These are phyloP conservation scores for Arnoldichthys spilopterus DNA, from an alignment of 2,797 vertebrate genomes.

Conservation along the genomic window DNA sequence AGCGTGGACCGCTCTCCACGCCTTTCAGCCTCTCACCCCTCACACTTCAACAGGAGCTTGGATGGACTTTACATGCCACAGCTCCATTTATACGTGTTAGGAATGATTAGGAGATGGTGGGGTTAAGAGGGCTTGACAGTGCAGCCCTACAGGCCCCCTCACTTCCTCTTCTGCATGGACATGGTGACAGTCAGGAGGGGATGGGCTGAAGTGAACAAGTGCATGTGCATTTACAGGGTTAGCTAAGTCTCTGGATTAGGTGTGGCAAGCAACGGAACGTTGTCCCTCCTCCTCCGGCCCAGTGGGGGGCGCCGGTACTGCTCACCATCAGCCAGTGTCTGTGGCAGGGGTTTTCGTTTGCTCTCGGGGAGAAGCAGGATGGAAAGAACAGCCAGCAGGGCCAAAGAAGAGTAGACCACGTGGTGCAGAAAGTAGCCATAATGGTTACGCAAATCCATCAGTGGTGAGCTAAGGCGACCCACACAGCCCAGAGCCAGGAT, in stretches of 20 bases:
- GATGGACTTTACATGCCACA: slow-evolving; percentile 44
- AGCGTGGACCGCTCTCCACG: slow-evolving; percentile 7
- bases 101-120: slow-evolving; percentile 58
- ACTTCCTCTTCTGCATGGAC: slow-evolving; percentile 22
- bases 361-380: slow-evolving; percentile 90
- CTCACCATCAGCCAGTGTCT: slow-evolving; percentile 86
- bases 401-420: slow-evolving; percentile 85
- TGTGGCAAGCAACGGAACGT: slow-evolving; percentile 87
- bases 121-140: slow-evolving; percentile 36
- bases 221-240: background rate
- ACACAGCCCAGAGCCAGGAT: slow-evolving; percentile 85
- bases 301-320: slow-evolving; percentile 87
- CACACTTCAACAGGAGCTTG: slow-evolving; percentile 45
- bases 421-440: slow-evolving; percentile 91
- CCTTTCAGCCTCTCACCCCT: slow-evolving; percentile 24
- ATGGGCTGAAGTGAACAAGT: slow-evolving; percentile 27
- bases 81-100: slow-evolving; percentile 55
- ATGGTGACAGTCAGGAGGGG: slow-evolving; percentile 21
- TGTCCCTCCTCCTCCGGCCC: slow-evolving; percentile 83
- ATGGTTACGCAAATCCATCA: slow-evolving; percentile 89
- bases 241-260: slow-evolving; percentile 87
- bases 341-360: slow-evolving; percentile 89
- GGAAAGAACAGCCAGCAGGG: slow-evolving; percentile 87
- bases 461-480: slow-evolving; percentile 86
- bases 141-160: slow-evolving; percentile 24